Base-by-base conservation (phyloP, 2,888 invertebrate genomes). In the Abrostola tripartita region DNA sequence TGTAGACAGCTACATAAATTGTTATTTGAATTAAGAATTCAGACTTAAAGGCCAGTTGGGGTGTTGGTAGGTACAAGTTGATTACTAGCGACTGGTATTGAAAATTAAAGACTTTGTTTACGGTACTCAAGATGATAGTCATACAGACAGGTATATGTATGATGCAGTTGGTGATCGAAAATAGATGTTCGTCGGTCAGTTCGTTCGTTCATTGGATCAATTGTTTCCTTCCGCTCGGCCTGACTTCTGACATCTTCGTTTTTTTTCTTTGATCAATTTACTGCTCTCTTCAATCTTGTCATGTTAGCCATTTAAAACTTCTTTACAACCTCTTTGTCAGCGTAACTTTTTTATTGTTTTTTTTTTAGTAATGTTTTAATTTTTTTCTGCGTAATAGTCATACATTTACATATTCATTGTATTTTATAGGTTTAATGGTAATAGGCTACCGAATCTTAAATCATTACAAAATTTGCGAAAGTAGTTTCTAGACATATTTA, bases 181-280 rank as follows among this genome's bases (percentile, higher is more conserved):
- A 89, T 87, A 88, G 87, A 84, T 67, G 81, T 80, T 68, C 68
- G 71, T 76, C 76, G 71, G 71, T 61, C 71, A 63, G 79, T 73
- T 62, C 75, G 75, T 80, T 79, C 75, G 78, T 81, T 87, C 81
- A 90, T 90, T 90, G 88, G 76, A 69, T 86, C 90, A 92, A 93
- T 93, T 92, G 92, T 85, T 90, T 91, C 88, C 90, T 92, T 92
- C 93, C 92, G 89, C 83, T 85, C 74, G 63, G 68, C 52, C 59
- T 69, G 74, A 73, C 74, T 54, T 58, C 44, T 71, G 74, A 71
- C 77, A 80, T 85, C 81, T 82, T 85, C 74, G 71, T 83, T 82
- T 81, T 81, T 81, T 81, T 71, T 67, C 71, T 74, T 70, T 72
- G 65, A 71, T 74, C 64, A 77, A 79, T 80, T 81, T 76, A 82